Percentiles rank a stretch among this genome's conserved stretches.
These are phyloP conservation scores for Amphibalanus amphitrite DNA, from an alignment of 1,140 invertebrate genomes.

Conservation along the genomic window DNA sequence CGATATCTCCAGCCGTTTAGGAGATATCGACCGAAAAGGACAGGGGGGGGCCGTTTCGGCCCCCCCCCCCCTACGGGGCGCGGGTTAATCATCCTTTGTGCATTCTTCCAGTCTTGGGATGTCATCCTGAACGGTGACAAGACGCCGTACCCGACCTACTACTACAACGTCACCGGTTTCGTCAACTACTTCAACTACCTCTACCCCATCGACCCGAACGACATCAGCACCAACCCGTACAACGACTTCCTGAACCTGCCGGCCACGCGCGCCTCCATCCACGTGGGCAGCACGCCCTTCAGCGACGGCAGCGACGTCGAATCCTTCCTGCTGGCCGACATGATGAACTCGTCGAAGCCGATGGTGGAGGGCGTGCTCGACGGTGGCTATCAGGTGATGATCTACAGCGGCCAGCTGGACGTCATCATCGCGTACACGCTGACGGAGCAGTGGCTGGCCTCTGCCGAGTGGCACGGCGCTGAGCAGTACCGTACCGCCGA, in stretches of 20 bases:
- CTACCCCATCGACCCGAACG: conserved; percentile 31
- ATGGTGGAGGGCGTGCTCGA: conserved; percentile 48
- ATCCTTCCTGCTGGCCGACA: conserved; percentile 47
- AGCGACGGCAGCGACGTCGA: conserved; percentile 39
- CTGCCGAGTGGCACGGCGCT: conserved; percentile 44
- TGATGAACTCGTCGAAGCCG: conserved; percentile 62
- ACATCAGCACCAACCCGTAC: background rate
- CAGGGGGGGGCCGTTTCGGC: too few species aligned
- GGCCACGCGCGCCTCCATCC: conserved; percentile 47
- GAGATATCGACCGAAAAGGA: too few species aligned
- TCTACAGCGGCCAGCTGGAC: conserved; percentile 70
- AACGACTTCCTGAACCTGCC: conserved; percentile 26
- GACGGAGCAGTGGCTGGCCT: conserved; percentile 48
- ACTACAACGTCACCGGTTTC: conserved; percentile 59
- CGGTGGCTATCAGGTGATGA: conserved; percentile 28
- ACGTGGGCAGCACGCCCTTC: conserved; percentile 61
- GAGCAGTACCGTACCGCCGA: conserved; percentile 42
- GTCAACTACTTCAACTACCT: conserved; percentile 65
- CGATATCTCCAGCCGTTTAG: too few species aligned
- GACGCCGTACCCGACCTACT: conserved; percentile 39
- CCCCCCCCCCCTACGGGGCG: too few species aligned
- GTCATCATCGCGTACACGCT: conserved; percentile 64
- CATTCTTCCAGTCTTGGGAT: conserved; percentile 41
- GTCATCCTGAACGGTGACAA: conserved; percentile 49
- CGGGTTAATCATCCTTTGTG: too few species aligned